Percentiles rank a stretch among this genome's conserved stretches.
Evolutionary conservation across 2,797 vertebrate genomes (phyloP).

Genomic region (Artibeus jamaicensis): DNA sequence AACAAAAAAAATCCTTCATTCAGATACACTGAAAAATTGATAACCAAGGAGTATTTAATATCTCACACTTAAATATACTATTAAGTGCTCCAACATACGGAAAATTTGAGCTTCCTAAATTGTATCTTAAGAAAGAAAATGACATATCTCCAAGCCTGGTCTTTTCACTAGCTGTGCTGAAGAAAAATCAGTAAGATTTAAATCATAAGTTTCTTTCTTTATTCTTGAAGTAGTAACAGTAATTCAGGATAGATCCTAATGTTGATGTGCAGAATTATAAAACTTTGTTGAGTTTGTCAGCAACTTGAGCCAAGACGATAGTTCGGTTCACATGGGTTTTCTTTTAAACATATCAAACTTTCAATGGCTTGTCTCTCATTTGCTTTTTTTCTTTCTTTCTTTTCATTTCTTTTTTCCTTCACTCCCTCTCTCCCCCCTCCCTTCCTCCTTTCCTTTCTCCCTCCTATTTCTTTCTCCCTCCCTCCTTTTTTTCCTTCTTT

Average conservation of each 20-base stretch:
- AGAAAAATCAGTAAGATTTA: slow-evolving; percentile 37
- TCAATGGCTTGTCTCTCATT: not conserved
- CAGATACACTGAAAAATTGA: not conserved
- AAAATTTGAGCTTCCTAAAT: slow-evolving; percentile 40
- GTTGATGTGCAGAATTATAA: not conserved
- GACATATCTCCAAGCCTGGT: slow-evolving; percentile 1
- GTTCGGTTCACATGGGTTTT: not conserved
- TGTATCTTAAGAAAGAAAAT: slow-evolving; percentile 26
- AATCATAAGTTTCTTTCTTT: not conserved
- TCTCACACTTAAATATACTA: not conserved
- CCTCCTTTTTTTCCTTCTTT: not conserved
- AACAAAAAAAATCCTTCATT: not conserved
- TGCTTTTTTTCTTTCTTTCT: not conserved
- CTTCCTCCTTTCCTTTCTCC: not conserved
- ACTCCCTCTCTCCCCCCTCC: too few species aligned
- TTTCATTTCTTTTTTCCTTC: not conserved
- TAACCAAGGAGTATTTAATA: not conserved
- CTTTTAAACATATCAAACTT: not conserved
- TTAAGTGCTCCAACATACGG: not conserved
- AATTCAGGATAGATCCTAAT: not conserved
- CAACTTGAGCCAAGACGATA: not conserved
- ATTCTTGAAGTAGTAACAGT: slow-evolving; percentile 4
- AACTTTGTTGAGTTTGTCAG: not conserved
- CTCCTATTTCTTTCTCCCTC: accelerated
- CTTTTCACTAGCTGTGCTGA: not conserved